Base-by-base conservation (phyloP, 2,888 invertebrate species). In the Helleia helle region DNA sequence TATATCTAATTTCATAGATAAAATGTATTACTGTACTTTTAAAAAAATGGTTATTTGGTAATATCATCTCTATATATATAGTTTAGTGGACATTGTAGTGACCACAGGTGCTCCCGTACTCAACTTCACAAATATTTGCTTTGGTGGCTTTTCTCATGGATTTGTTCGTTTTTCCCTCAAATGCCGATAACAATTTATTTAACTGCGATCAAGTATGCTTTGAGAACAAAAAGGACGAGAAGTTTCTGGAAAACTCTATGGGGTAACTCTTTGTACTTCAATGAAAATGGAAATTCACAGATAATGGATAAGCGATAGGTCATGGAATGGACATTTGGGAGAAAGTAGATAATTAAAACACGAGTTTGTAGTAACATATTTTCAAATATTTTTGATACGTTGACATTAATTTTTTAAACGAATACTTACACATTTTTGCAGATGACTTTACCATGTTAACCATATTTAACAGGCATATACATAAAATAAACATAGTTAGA, bases 131-230 rank as follows among this genome's bases (percentile, higher is more conserved):
- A 84, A 83, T 74, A 80, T 84, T 84, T 83, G 79, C 80, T 66
- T 65, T 66, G 55, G 63, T 64, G 62, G 68, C 65, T 72, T 76
- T 75, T 72, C 65, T 64, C 69, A 61, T 71, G 65, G 72, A 74
- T 79, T 77, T 73, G 58, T 62, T 55, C 63, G 56, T 65, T 68
- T 71, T 61, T 62, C 61, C 59, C 66, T 60, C 61, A 58, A 62
- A 59, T 65, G 63, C 68, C 75, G 68, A 71, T 72, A 73, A 68
- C 63, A 69, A 73, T 76, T 72, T 74, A 73, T 76, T 72, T 74
- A 74, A 76, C 71, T 65, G 70, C 69, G 77, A 83, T 81, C 76
- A 80, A 83, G 77, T 79, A 80, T 79, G 79, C 83, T 83, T 81
- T 81, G 83, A 76, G 77, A 71, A 70, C 67, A 69, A 62, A 68